Percentiles rank a stretch among this genome's conserved stretches.
Evolutionary conservation across 2,113 vertebrate species (phyloP).

Genomic region (Piliocolobus tephrosceles): DNA sequence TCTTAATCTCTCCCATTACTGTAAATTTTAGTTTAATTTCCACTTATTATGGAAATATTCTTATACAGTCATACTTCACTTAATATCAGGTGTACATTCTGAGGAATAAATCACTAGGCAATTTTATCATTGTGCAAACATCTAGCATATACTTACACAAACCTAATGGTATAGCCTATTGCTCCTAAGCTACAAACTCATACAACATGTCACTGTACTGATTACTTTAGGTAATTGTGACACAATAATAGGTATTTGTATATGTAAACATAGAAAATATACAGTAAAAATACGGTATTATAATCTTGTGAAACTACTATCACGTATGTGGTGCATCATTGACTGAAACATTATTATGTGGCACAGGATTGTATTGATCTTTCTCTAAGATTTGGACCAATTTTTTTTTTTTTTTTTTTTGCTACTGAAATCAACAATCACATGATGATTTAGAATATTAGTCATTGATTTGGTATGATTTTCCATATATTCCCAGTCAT

Average conservation of each 20-base stretch:
- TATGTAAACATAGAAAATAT: not conserved
- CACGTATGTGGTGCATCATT: not conserved
- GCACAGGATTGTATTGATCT: not conserved
- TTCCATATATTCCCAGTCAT: not conserved
- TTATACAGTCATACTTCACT: not conserved
- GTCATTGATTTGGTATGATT: not conserved
- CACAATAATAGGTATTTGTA: not conserved
- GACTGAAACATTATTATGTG: not conserved
- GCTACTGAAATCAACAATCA: not conserved
- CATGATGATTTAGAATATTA: not conserved
- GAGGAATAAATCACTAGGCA: not conserved
- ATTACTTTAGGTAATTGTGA: not conserved
- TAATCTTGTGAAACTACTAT: not conserved
- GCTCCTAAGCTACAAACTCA: not conserved
- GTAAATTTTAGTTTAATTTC: not conserved
- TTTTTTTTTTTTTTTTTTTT: slow-evolving; percentile 17
- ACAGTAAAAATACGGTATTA: not conserved
- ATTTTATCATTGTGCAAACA: not conserved
- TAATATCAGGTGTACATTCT: not conserved
- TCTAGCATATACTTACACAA: not conserved
- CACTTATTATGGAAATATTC: not conserved
- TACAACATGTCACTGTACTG: not conserved
- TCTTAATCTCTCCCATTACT: not conserved
- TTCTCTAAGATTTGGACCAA: not conserved
- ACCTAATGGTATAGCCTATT: not conserved